Percentiles rank a stretch among this genome's conserved stretches.
phyloP scores from a whole-genome alignment of 2,888 invertebrate genomes.

The Nasonia oneida region DNA sequence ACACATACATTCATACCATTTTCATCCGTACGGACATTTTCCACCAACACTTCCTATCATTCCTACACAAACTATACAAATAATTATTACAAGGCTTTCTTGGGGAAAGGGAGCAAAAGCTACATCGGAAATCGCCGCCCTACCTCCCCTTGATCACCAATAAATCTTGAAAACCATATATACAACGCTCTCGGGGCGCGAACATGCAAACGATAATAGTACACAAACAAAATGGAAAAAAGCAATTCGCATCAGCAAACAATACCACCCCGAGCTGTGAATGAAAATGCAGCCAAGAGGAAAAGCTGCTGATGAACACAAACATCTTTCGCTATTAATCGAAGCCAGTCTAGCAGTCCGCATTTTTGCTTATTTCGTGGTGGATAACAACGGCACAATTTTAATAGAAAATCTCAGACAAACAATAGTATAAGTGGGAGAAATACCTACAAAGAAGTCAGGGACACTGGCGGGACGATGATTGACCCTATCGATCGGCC shows the following conservation, averaged over 20 bases:
- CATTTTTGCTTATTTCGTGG: background rate
- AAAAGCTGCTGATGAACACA: constrained; percentile 16
- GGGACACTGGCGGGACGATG: background rate
- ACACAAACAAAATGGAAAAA: too few species aligned
- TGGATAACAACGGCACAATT: background rate
- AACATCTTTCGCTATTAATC: constrained; percentile 18
- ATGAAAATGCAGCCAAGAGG: background rate
- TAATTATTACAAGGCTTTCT: too few species aligned
- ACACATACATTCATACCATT: too few species aligned
- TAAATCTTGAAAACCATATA: too few species aligned
- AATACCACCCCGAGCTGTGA: constrained; percentile 16
- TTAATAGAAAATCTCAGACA: constrained; percentile 19
- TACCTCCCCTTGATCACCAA: too few species aligned
- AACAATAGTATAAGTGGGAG: background rate
- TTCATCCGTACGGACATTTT: too few species aligned
- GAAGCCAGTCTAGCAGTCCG: background rate
- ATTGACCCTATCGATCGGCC: constrained; percentile 34
- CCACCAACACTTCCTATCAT: too few species aligned
- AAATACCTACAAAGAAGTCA: background rate
- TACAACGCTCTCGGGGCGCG: too few species aligned
- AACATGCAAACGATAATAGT: too few species aligned
- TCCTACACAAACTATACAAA: too few species aligned
- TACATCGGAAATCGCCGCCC: too few species aligned
- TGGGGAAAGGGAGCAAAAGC: too few species aligned
- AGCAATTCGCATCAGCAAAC: background rate